Conservation (phyloP, 30 jellyfish, hydroid and myxozoan genomes). For the Calvadosia cruxmelitensis region DNA sequence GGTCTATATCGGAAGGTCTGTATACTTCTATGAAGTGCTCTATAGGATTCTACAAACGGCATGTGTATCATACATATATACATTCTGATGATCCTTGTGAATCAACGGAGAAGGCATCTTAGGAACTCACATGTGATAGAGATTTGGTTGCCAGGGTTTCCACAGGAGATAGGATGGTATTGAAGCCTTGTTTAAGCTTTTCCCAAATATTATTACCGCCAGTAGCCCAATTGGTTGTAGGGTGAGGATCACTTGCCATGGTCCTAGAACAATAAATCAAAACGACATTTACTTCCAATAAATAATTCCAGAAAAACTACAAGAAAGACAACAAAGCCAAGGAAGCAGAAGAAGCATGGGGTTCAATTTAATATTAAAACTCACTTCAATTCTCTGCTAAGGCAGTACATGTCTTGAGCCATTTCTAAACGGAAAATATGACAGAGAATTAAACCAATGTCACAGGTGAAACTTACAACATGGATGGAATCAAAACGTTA, state of each 20-base stretch:
- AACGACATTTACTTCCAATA: too few relatives aligned
- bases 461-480: too few relatives aligned
- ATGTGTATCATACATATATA: too few relatives aligned
- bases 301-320: neutral
- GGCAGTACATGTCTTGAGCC: conserved; percentile 69
- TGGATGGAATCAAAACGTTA: too few relatives aligned
- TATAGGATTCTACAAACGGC: too few relatives aligned
- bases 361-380: too few relatives aligned
- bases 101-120: too few relatives aligned
- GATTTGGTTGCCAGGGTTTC: conserved; percentile 52
- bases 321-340: neutral
- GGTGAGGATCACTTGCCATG: conserved; percentile 49
- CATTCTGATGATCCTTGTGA: too few relatives aligned
- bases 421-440: conserved; percentile 34
- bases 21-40: too few relatives aligned
- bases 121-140: conserved; percentile 49
- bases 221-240: conserved; percentile 76
- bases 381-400: conserved; percentile 63
- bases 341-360: neutral
- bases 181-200: conserved; percentile 55
- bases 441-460: neutral
- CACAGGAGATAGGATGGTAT: conserved; percentile 50
- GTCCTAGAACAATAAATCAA: too few relatives aligned
- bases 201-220: conserved; percentile 86
- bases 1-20: too few relatives aligned